A percentile compares a stretch with the other conserved stretches of the same genome.
phyloP scores from a whole-genome alignment of 2,797 vertebrate genomes.

The Holocentrus rufus region DNA sequence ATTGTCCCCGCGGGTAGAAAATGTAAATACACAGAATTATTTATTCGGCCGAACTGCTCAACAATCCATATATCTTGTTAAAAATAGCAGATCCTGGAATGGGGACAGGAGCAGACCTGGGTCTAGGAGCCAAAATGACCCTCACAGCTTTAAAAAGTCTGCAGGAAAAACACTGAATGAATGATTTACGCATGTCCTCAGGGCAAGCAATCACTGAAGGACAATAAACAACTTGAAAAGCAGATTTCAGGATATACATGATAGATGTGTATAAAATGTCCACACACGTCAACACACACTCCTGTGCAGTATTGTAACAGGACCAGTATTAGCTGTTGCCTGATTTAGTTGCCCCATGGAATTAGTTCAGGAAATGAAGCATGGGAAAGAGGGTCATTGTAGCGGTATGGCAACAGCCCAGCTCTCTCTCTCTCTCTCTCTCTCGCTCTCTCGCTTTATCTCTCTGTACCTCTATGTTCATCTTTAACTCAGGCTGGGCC shows the following conservation, averaged over 20 bases:
- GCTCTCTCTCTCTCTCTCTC: neutral
- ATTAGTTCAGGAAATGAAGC: slow-evolving; percentile 9
- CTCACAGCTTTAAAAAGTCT: neutral
- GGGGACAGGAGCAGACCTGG: neutral
- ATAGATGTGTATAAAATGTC: neutral
- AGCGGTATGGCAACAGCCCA: neutral
- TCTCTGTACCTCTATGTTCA: slow-evolving; percentile 15
- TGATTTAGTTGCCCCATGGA: neutral
- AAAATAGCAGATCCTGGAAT: neutral
- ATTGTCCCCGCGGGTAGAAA: too few relatives aligned
- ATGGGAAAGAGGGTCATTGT: neutral
- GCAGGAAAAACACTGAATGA: neutral
- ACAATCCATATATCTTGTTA: too few relatives aligned
- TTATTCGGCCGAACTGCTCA: neutral
- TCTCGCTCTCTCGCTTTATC: neutral
- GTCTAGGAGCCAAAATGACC: too few relatives aligned
- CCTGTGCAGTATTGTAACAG: neutral
- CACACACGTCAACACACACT: too few relatives aligned
- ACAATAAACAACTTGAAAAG: neutral
- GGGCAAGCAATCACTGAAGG: neutral
- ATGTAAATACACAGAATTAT: neutral
- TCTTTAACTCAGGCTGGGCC: slow-evolving; percentile 13
- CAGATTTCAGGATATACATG: neutral
- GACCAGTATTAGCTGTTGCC: neutral
- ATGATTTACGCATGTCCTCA: neutral